Evolutionary conservation across 2,113 vertebrate genomes (phyloP).

Genomic region (Bungarus multicinctus): DNA sequence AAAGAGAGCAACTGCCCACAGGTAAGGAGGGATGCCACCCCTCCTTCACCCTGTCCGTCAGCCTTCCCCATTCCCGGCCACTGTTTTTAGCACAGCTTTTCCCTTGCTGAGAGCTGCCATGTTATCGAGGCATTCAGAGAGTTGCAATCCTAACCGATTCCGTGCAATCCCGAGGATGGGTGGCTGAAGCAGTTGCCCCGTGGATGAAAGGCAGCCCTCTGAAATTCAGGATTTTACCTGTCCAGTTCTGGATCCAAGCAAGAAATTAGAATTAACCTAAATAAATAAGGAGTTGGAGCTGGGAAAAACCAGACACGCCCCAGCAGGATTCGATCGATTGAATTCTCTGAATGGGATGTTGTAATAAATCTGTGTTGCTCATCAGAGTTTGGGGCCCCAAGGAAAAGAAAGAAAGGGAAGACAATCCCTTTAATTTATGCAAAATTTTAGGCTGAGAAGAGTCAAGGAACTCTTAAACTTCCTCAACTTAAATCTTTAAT

Average conservation of each 20-base stretch:
- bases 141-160: not conserved
- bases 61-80: not conserved
- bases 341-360: not conserved
- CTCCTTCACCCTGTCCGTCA: not conserved
- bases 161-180: not conserved
- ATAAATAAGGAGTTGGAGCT: not conserved
- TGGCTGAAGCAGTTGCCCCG: not conserved
- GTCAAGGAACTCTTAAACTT: not conserved
- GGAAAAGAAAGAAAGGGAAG: not conserved
- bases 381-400: not conserved
- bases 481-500: not conserved
- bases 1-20: slow-evolving; percentile 26
- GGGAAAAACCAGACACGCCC: not conserved
- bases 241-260: not conserved
- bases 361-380: not conserved
- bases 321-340: too few species aligned
- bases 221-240: too few species aligned
- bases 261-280: not conserved
- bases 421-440: not conserved
- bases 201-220: not conserved
- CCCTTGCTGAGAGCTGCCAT: not conserved
- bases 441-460: not conserved
- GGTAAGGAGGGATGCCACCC: not conserved
- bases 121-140: not conserved
- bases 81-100: not conserved